Percentiles rank a stretch among this genome's conserved stretches.
phyloP scores from a whole-genome alignment of 1,140 invertebrate genomes.

The Bombus waltoni region DNA sequence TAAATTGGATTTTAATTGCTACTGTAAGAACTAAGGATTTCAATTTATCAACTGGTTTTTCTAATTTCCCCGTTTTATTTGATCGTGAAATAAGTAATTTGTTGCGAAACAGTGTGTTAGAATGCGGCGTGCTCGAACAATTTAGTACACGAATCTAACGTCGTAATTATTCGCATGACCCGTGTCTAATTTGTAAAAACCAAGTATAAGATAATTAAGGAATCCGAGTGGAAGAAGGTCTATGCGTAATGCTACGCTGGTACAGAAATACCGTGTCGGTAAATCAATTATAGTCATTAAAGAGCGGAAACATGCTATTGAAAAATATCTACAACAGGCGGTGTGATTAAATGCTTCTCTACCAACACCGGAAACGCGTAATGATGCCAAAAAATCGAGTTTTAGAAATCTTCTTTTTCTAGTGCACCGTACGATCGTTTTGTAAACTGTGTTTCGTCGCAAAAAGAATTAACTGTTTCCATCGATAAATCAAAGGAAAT shows the following conservation, averaged over 20 bases:
- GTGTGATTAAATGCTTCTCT: not conserved
- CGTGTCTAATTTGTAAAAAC: not conserved
- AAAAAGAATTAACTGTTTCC: too few species aligned
- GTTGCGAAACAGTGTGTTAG: not conserved
- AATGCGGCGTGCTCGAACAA: not conserved
- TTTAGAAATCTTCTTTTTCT: not conserved
- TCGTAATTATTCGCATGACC: not conserved
- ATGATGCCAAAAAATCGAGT: not conserved
- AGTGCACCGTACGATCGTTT: not conserved
- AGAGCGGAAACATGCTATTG: constrained; percentile 3
- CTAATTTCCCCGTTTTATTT: not conserved
- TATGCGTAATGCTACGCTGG: not conserved
- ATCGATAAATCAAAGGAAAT: too few species aligned
- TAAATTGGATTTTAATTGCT: not conserved
- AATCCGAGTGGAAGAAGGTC: not conserved
- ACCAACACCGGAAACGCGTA: not conserved
- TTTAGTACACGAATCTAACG: not conserved
- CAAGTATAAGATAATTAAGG: not conserved
- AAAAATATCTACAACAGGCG: not conserved
- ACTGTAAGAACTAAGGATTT: not conserved
- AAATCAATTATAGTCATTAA: constrained; percentile 10
- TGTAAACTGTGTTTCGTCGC: too few species aligned
- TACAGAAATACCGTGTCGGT: not conserved
- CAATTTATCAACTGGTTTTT: not conserved
- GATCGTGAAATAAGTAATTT: not conserved